Evolutionary conservation across 2,113 vertebrate species (phyloP).

Genomic region (Orycteropus afer): DNA sequence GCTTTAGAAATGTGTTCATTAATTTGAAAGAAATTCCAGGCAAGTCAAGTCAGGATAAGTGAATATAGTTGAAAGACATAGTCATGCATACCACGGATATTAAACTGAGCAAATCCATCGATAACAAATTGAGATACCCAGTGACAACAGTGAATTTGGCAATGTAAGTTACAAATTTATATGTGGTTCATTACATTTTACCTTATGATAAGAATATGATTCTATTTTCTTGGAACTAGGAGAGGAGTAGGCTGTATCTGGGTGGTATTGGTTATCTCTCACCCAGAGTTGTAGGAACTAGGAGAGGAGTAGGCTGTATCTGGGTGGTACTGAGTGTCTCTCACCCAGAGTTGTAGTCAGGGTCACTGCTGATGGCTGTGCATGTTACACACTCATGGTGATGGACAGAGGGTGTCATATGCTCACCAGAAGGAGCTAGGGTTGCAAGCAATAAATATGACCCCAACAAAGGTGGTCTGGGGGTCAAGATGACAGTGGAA

Average conservation of each 20-base stretch:
- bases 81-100: no score
- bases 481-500: not conserved
- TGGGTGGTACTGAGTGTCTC: not conserved
- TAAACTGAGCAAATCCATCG: not conserved
- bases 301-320: not conserved
- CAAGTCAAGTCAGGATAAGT: not conserved
- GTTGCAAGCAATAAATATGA: fast-evolving
- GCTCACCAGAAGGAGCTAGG: not conserved
- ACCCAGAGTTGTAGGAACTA: fast-evolving
- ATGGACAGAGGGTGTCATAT: not conserved
- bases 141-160: not conserved
- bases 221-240: not conserved
- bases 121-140: not conserved
- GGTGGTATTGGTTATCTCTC: not conserved
- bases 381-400: not conserved
- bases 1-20: not conserved
- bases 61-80: not conserved
- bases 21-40: constrained; percentile 1
- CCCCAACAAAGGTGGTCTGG: fast-evolving
- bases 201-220: not conserved
- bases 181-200: not conserved
- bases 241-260: not conserved
- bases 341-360: fast-evolving
- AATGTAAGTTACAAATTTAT: fast-evolving
- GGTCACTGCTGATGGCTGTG: fast-evolving